These are phyloP conservation scores for Oxytorus armatus DNA, from an alignment of 2,888 invertebrate species.

Conservation along the genomic window DNA sequence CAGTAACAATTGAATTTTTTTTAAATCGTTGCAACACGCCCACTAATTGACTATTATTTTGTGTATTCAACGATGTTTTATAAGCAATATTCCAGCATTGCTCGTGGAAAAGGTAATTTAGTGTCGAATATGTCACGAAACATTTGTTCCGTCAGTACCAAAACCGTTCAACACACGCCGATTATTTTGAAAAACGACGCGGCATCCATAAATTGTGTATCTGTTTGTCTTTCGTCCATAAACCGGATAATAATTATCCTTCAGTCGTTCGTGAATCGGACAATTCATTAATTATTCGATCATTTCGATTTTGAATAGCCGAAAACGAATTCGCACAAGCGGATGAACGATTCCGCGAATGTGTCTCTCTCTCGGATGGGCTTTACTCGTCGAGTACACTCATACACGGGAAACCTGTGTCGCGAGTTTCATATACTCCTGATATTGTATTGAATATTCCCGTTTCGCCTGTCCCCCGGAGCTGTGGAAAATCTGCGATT, in stretches of 20 bases:
- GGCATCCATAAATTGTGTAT: constrained; percentile 21
- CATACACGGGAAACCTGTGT: not conserved
- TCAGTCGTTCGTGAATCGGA: constrained; percentile 32
- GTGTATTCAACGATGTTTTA: too few species aligned
- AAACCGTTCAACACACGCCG: not conserved
- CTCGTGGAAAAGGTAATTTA: too few species aligned
- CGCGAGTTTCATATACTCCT: constrained; percentile 7
- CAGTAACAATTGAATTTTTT: too few species aligned
- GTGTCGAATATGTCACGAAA: not conserved
- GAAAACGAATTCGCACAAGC: constrained; percentile 59
- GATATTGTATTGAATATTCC: constrained; percentile 33
- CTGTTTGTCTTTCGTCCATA: constrained; percentile 56
- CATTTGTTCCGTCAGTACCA: constrained; percentile 19
- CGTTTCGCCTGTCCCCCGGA: not conserved
- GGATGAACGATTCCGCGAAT: constrained; percentile 49
- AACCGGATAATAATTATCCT: constrained; percentile 63
- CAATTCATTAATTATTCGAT: constrained; percentile 62
- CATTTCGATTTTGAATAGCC: constrained; percentile 52
- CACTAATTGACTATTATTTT: too few species aligned
- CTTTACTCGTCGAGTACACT: constrained; percentile 31
- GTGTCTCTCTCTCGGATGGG: constrained; percentile 40
- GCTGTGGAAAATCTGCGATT: constrained; percentile 32
- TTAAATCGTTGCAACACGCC: too few species aligned
- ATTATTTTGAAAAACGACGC: constrained; percentile 30
- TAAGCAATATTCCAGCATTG: too few species aligned